A percentile compares a stretch with the other conserved stretches of the same genome.
Evolutionary conservation across 2,888 invertebrate species (phyloP).

Genomic region (Calameuta filiformis): DNA sequence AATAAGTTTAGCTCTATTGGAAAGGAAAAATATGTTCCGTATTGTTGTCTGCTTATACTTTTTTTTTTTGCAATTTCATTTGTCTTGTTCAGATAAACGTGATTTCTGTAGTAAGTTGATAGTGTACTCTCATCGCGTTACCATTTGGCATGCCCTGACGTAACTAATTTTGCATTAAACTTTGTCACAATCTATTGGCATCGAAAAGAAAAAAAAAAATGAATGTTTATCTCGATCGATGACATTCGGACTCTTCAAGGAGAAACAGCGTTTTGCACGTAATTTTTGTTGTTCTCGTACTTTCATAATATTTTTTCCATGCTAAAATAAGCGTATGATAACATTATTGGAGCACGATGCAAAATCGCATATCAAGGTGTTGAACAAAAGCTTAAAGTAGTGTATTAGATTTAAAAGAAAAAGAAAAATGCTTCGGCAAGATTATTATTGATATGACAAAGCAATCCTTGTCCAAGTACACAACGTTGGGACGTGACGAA

Average conservation of each 20-base stretch:
- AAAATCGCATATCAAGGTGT: background rate
- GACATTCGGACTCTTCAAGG: too few relatives aligned
- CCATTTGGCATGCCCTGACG: conserved; percentile 34
- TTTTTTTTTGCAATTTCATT: background rate
- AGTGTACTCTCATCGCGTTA: background rate
- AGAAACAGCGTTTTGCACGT: too few relatives aligned
- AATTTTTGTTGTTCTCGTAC: too few relatives aligned
- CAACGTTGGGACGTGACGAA: background rate
- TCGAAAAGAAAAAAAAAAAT: background rate
- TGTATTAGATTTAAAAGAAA: background rate
- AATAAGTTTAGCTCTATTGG: background rate
- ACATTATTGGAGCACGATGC: background rate
- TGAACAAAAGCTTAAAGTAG: background rate
- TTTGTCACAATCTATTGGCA: background rate
- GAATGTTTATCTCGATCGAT: background rate
- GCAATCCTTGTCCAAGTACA: background rate
- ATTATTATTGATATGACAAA: background rate
- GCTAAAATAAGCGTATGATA: background rate
- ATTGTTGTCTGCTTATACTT: background rate
- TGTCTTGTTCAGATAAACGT: background rate
- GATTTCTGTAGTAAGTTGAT: background rate
- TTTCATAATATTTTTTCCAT: background rate
- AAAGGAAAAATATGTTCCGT: background rate
- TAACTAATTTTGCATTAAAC: conserved; percentile 36
- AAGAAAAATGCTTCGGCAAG: background rate